Evolutionary conservation across 2,797 vertebrate genomes (phyloP).

Genomic region (Lacerta bilineata): DNA sequence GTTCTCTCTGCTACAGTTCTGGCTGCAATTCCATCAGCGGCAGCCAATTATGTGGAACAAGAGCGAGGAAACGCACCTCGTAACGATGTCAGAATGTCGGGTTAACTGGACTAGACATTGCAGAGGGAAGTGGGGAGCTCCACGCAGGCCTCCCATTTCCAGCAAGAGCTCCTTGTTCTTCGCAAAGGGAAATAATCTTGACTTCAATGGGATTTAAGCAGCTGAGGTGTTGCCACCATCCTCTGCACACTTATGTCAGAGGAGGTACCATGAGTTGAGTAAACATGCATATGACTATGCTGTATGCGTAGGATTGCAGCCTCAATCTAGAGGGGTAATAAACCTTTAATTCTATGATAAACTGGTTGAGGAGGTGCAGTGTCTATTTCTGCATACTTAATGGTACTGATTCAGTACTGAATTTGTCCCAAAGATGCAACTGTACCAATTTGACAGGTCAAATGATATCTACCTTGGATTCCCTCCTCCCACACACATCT

Average conservation of each 20-base stretch:
- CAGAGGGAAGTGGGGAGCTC: neutral
- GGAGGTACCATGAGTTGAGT: neutral
- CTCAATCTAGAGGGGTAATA: neutral
- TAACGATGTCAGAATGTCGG: no score
- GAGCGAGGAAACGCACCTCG: no score
- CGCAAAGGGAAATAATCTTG: neutral
- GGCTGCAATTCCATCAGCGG: neutral
- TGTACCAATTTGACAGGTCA: neutral
- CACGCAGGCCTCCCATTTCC: neutral
- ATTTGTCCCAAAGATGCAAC: neutral
- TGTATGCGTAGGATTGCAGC: neutral
- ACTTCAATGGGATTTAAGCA: neutral
- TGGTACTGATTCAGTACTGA: neutral
- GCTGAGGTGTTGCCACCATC: neutral
- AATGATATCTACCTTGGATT: no score
- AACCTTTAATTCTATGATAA: neutral
- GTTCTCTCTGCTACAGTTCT: neutral
- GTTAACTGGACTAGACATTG: neutral
- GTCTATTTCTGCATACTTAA: neutral
- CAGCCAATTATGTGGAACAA: neutral
- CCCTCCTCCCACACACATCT: neutral
- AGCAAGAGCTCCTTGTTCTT: neutral
- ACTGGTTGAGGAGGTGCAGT: neutral
- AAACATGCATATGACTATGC: neutral
- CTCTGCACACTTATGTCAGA: neutral